These are phyloP conservation scores for Herpetotheres cachinnans DNA, from an alignment of 2,113 vertebrate species.

Conservation along the genomic window DNA sequence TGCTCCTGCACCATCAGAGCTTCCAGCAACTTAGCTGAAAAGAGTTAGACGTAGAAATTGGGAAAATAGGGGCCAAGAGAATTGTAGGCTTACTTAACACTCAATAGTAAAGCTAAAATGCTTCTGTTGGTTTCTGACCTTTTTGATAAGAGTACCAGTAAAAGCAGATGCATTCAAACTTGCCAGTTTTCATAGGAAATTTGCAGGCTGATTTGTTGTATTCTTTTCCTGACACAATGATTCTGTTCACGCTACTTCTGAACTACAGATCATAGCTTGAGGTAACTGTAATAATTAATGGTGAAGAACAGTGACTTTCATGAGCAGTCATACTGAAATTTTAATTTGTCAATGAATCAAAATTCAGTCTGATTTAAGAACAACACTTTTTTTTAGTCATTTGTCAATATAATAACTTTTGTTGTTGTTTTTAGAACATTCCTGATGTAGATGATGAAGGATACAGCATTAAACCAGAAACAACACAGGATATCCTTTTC, in stretches of 20 bases:
- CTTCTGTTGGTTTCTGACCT: background rate
- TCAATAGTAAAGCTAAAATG: background rate
- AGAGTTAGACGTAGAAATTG: background rate
- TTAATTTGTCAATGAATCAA: background rate
- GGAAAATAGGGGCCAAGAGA: background rate
- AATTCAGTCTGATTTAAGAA: background rate
- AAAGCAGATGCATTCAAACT: background rate
- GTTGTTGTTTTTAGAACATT: slow-evolving; percentile 80
- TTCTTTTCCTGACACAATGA: background rate
- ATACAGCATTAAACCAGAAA: slow-evolving; percentile 94
- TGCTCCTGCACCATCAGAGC: background rate
- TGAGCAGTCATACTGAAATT: background rate
- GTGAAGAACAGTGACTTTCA: background rate
- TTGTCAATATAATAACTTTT: background rate
- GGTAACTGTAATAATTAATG: background rate
- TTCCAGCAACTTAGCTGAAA: background rate
- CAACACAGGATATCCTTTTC: slow-evolving; percentile 90
- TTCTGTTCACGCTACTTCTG: background rate
- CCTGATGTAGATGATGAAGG: slow-evolving; percentile 95
- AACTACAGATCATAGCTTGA: background rate
- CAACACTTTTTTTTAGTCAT: background rate
- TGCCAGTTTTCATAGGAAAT: background rate
- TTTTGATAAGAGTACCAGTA: background rate
- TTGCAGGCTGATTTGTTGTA: background rate
- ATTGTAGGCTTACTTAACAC: background rate